Conservation (phyloP, 1,140 invertebrate genomes). For the Aphelenchoides avenae region DNA sequence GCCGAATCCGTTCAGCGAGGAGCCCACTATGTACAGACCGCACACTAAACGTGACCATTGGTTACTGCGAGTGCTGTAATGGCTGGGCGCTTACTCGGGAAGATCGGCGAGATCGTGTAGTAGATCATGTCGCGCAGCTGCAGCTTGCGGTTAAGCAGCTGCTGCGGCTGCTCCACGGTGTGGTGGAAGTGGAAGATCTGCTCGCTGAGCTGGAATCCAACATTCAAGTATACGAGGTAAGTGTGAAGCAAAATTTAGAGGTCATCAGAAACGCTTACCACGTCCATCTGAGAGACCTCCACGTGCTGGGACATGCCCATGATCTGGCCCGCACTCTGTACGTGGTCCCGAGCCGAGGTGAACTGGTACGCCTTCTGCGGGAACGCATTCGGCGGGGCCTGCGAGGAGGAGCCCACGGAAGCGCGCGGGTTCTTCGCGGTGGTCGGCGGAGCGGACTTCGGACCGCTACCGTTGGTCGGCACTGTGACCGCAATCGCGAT, state of each 20-base stretch:
- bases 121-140: conserved; percentile 55
- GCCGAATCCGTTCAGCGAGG: conserved; percentile 91
- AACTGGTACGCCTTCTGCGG: no score
- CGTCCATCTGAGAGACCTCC: not conserved
- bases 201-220: conserved; percentile 49
- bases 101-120: conserved; percentile 48
- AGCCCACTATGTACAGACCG: conserved; percentile 73
- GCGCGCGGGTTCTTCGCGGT: no score
- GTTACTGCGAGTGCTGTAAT: not conserved
- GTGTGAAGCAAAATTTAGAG: not conserved
- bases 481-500: no score
- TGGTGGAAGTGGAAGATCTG: conserved; percentile 54
- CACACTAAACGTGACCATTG: conserved; percentile 23
- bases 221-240: no score
- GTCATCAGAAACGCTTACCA: no score
- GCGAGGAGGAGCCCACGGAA: no score
- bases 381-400: no score
- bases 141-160: conserved; percentile 46
- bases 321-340: no score
- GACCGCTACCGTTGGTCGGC: no score
- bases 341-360: no score
- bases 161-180: conserved; percentile 40
- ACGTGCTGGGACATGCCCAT: no score
- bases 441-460: no score
- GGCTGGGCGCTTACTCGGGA: conserved; percentile 25